Conservation (phyloP, 2,113 vertebrate genomes). For the Puntigrus tetrazona region DNA sequence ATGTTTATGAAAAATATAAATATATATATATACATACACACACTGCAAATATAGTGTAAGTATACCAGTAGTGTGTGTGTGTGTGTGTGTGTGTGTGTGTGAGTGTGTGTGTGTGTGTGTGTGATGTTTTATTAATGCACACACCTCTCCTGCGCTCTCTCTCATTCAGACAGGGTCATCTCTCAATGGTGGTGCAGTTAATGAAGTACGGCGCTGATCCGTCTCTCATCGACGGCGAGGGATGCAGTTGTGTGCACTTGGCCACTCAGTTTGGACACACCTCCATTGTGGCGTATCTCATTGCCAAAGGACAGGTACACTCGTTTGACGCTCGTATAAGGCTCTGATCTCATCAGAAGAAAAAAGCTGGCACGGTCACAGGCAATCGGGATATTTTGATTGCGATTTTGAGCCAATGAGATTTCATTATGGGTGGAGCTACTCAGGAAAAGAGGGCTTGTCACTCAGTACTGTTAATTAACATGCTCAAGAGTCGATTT, state of each 20-base stretch:
- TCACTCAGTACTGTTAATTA: neutral
- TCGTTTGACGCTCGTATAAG: neutral
- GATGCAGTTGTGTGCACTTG: slow-evolving; percentile 97
- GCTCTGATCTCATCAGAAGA: neutral
- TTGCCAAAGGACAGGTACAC: slow-evolving; percentile 96
- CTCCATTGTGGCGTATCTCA: slow-evolving; percentile 98
- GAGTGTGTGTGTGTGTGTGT: neutral
- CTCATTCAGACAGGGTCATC: slow-evolving; percentile 89
- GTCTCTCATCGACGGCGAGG: slow-evolving; percentile 96
- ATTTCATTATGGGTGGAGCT: neutral
- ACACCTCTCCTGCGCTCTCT: neutral
- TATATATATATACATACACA: neutral
- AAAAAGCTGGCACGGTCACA: neutral
- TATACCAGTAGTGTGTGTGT: neutral
- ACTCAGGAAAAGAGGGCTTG: neutral
- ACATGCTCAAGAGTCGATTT: neutral
- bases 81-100: neutral
- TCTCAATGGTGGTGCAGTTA: slow-evolving; percentile 98
- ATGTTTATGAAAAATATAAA: too few relatives aligned
- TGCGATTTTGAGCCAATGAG: neutral
- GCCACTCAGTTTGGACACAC: slow-evolving; percentile 99
- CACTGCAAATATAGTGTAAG: neutral
- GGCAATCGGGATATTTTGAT: neutral
- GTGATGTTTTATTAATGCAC: neutral
- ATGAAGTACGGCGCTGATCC: slow-evolving; percentile 98